Evolutionary conservation across 2,797 vertebrate genomes (phyloP).

Genomic region (Phataginus tricuspis): DNA sequence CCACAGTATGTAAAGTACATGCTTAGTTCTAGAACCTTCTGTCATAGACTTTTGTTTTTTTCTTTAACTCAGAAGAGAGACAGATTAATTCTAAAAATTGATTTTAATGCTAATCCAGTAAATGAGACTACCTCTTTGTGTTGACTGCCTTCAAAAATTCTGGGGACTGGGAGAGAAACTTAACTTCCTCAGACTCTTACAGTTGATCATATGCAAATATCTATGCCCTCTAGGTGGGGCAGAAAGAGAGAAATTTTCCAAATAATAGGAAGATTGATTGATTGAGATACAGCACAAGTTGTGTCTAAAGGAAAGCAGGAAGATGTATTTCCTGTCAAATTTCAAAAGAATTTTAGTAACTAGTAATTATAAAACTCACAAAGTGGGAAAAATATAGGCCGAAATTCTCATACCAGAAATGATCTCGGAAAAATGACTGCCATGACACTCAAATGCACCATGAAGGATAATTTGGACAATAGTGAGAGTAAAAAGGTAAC

Average conservation of each 20-base stretch:
- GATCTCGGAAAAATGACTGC: neutral
- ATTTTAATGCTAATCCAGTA: neutral
- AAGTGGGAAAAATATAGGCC: neutral
- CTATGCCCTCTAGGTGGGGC: rapidly evolving
- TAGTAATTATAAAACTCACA: neutral
- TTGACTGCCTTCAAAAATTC: neutral
- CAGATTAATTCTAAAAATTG: neutral
- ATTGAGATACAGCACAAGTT: neutral
- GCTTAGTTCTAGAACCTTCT: neutral
- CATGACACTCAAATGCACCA: neutral
- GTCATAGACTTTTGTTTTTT: neutral
- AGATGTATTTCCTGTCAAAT: neutral
- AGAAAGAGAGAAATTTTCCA: neutral
- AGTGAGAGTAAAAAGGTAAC: neutral
- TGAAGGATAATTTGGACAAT: neutral
- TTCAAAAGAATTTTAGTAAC: neutral
- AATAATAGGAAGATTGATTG: neutral
- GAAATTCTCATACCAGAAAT: neutral
- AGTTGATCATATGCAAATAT: neutral
- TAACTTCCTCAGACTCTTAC: neutral
- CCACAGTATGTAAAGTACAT: neutral
- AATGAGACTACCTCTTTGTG: neutral
- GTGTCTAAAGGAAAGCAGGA: neutral
- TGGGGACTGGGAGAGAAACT: neutral
- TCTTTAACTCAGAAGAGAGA: neutral